A percentile compares a stretch with the other conserved stretches of the same genome.
Conservation (phyloP, 2,113 vertebrate genomes). For the Pseudorhombus dupliciocellatus region DNA sequence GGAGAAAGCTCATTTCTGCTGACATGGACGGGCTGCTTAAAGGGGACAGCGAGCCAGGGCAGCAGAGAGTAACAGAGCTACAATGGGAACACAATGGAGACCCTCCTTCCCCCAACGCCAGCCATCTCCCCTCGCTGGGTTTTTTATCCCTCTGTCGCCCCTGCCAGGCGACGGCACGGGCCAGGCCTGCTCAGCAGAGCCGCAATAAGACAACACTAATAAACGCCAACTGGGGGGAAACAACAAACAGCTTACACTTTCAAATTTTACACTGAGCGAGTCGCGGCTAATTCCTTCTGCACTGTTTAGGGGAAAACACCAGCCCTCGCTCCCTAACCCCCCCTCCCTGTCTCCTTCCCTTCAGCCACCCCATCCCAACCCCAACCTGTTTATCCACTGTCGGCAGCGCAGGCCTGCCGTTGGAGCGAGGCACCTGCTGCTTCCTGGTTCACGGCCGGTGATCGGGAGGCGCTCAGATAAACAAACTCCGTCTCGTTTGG, state of each 20-base stretch:
- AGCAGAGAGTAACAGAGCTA: conserved; percentile 76
- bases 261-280: conserved; percentile 74
- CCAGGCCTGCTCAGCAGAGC: conserved; percentile 72
- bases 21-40: conserved; percentile 68
- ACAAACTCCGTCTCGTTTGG: conserved; percentile 70
- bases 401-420: conserved; percentile 68
- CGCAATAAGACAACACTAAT: conserved; percentile 74
- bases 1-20: conserved; percentile 74
- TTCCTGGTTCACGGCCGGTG: conserved; percentile 77
- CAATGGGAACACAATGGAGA: conserved; percentile 74
- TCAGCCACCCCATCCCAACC: conserved; percentile 54
- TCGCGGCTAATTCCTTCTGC: conserved; percentile 70
- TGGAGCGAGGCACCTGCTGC: conserved; percentile 80
- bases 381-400: conserved; percentile 84
- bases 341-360: conserved; percentile 23
- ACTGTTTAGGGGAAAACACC: conserved; percentile 70
- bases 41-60: conserved; percentile 72
- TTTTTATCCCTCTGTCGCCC: conserved; percentile 57
- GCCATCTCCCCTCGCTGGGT: conserved; percentile 66
- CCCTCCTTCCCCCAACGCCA: conserved; percentile 57
- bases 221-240: conserved; percentile 65
- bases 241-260: conserved; percentile 71
- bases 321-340: conserved; percentile 38
- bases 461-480: conserved; percentile 69
- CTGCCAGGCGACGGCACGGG: conserved; percentile 59